Base-by-base conservation (phyloP, 23 tunicate species). In the Ciona savignyi region DNA sequence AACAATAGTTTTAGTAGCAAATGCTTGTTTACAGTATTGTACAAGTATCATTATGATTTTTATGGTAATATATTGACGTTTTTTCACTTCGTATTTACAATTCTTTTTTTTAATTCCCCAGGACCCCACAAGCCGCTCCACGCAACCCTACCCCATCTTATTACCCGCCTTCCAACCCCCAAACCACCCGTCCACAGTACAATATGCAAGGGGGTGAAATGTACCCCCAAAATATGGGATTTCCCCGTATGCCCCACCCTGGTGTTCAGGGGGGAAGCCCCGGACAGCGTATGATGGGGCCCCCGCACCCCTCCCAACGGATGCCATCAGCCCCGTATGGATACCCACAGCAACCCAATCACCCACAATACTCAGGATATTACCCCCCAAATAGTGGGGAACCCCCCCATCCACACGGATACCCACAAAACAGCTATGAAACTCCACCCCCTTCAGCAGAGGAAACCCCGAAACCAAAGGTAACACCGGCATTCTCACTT, bases 181-280 rank as follows among this genome's bases (percentile, higher is more conserved):
- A 63, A 27, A 29, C 63, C 23, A 32, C 61, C 1, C 66, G 27
- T 6, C 78, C 32, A 35, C 85, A 72, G 64, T 71, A 77, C 67
- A 73, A 65, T 33, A 64, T 23, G 30, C 80, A 77, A 34, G 56
- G 75, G 21, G 68, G 63, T 0, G 87, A 74, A 31, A 34, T 68
- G 80, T 62, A 75, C 70, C 87, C 67, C 30, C 73, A 67, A 26
- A 72, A 48, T 60, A 62, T 79, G 77, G 68, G 68, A 6, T 82
- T 72, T 29, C 87, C 80, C 9, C 75, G 87, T 23, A 82, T 82
- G 87, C 70, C 80, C 30, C 84, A 79, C 70, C 67, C 82, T 21
- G 82, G 82, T 4, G 33, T 65, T 49, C 49, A 48, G n/a, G 76
- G 76, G 29, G 66, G 35, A 3, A 75, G 29, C 33, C 87, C 65